Conservation (phyloP, 2,113 vertebrate species). For the Ctenomys sociabilis region DNA sequence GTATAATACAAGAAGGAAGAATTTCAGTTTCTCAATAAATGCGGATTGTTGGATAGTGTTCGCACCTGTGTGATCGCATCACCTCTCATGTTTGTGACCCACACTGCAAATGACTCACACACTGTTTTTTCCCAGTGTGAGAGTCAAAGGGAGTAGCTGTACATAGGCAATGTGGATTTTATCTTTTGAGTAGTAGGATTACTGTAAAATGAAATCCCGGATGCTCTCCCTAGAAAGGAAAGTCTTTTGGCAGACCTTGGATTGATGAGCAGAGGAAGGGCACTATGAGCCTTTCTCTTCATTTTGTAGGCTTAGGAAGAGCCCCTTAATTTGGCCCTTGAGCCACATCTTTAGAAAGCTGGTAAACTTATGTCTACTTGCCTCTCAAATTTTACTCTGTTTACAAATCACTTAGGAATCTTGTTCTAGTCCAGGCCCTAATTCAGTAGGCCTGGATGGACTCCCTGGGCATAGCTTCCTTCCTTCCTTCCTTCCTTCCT, state of each 20-base stretch:
- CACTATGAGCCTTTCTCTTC: neutral
- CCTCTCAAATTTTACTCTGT: neutral
- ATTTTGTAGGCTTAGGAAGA: neutral
- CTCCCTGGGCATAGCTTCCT: neutral
- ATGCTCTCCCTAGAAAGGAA: neutral
- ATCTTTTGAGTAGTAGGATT: neutral
- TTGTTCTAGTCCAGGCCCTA: neutral
- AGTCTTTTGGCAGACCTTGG: neutral
- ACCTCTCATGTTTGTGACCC: neutral
- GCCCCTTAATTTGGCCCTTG: neutral
- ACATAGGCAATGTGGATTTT: neutral
- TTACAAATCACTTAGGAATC: slow-evolving; percentile 12
- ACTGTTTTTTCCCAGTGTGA: neutral
- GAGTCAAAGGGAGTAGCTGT: neutral
- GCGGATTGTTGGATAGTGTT: neutral
- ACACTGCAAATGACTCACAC: neutral
- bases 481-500: neutral
- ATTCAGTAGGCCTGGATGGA: neutral
- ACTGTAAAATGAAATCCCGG: neutral
- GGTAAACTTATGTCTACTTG: neutral
- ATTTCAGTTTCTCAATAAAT: neutral
- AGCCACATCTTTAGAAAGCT: neutral
- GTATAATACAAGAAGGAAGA: neutral
- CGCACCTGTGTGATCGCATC: neutral
- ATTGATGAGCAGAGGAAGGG: neutral